phyloP scores from a whole-genome alignment of 2,113 vertebrate genomes.

The Xiphophorus maculatus region DNA sequence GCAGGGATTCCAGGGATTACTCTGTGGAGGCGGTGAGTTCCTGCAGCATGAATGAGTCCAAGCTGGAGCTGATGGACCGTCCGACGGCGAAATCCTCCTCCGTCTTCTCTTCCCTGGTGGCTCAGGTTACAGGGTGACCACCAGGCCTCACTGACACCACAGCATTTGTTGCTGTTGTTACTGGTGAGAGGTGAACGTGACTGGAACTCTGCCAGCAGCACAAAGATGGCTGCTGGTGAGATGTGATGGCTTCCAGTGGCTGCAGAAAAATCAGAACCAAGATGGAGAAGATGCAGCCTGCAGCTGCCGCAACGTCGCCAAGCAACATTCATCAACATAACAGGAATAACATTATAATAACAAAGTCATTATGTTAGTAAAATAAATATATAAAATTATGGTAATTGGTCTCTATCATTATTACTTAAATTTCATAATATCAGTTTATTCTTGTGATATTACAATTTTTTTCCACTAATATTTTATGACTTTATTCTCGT shows the following conservation, averaged over 20 bases:
- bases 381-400: no score
- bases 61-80: constrained; percentile 38
- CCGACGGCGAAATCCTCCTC: constrained; percentile 45
- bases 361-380: no score
- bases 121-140: constrained; percentile 46
- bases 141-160: constrained; percentile 52
- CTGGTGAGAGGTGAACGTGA: constrained; percentile 45
- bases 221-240: constrained; percentile 42
- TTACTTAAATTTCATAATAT: no score
- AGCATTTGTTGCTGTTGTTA: constrained; percentile 59
- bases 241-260: constrained; percentile 34
- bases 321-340: background rate
- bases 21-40: constrained; percentile 25
- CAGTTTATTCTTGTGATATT: no score
- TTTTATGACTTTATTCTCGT: no score
- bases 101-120: constrained; percentile 32
- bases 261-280: background rate
- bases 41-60: constrained; percentile 24
- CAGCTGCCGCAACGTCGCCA: background rate
- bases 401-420: no score
- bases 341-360: no score
- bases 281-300: background rate
- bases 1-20: constrained; percentile 61
- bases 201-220: constrained; percentile 29
- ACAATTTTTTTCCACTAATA: no score